phyloP scores from a whole-genome alignment of 2,113 vertebrate species.

The Furnarius figulus region DNA sequence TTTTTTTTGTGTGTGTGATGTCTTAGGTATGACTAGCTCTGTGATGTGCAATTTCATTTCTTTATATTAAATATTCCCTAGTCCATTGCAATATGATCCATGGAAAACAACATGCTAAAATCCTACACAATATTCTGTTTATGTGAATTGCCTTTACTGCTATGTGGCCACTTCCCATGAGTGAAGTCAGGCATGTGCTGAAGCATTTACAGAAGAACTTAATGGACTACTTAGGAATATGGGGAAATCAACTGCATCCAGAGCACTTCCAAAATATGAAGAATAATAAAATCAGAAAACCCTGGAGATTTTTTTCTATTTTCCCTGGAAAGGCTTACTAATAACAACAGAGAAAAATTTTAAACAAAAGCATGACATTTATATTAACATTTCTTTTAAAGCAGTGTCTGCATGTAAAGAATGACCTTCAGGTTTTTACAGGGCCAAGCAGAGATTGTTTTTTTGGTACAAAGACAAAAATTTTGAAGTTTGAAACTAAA shows the following conservation, averaged over 20 bases:
- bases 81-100: neutral
- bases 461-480: neutral
- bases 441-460: neutral
- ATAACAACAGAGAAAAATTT: neutral
- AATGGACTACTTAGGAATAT: constrained; percentile 13
- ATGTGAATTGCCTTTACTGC: neutral
- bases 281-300: constrained; percentile 21
- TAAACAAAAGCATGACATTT: neutral
- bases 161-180: neutral
- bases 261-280: constrained; percentile 6
- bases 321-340: neutral
- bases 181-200: constrained; percentile 1
- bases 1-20: neutral
- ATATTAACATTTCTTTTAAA: constrained; percentile 4
- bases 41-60: neutral
- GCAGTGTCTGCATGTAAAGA: neutral
- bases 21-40: neutral
- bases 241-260: constrained; percentile 4
- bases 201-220: constrained; percentile 32
- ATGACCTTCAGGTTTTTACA: neutral
- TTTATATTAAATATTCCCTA: neutral
- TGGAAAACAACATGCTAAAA: neutral
- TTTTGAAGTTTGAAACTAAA: neutral
- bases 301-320: neutral
- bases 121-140: neutral